These are phyloP conservation scores for Aradus depressus DNA, from an alignment of 2,888 invertebrate species.

Conservation along the genomic window DNA sequence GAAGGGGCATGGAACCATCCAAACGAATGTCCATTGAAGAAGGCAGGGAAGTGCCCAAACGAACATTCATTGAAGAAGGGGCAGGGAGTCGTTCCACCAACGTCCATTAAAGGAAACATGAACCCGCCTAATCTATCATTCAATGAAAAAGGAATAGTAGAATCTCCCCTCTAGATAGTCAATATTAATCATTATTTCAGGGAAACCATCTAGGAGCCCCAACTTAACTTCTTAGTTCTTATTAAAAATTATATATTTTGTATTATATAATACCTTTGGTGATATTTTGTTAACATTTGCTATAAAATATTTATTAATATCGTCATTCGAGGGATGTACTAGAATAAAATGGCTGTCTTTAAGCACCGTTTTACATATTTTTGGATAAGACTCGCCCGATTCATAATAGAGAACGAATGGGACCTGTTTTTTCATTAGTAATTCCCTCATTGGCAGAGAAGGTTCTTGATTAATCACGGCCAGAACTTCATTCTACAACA, in stretches of 20 bases:
- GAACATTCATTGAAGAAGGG: too few species aligned
- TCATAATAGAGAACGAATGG: slow-evolving; percentile 9
- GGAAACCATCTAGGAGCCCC: background rate
- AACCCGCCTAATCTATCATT: too few species aligned
- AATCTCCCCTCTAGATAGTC: too few species aligned
- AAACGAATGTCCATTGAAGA: too few species aligned
- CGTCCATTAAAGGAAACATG: too few species aligned
- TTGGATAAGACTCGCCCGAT: background rate
- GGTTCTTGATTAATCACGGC: slow-evolving; percentile 6
- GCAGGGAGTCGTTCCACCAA: too few species aligned
- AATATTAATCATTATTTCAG: background rate
- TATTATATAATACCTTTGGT: slow-evolving; percentile 2
- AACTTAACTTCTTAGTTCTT: background rate
- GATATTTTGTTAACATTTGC: background rate
- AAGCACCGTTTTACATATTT: slow-evolving; percentile 8
- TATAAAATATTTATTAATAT: background rate
- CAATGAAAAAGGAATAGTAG: too few species aligned
- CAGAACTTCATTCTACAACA: slow-evolving; percentile 11
- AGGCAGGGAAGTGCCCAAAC: too few species aligned
- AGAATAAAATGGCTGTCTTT: background rate
- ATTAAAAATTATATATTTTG: background rate
- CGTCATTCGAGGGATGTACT: slow-evolving; percentile 3
- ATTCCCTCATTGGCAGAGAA: slow-evolving; percentile 1
- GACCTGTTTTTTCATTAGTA: slow-evolving; percentile 1
- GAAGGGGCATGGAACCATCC: too few species aligned